Evolutionary conservation across 23 tunicate species (phyloP).

Genomic region (Diplosoma virens): DNA sequence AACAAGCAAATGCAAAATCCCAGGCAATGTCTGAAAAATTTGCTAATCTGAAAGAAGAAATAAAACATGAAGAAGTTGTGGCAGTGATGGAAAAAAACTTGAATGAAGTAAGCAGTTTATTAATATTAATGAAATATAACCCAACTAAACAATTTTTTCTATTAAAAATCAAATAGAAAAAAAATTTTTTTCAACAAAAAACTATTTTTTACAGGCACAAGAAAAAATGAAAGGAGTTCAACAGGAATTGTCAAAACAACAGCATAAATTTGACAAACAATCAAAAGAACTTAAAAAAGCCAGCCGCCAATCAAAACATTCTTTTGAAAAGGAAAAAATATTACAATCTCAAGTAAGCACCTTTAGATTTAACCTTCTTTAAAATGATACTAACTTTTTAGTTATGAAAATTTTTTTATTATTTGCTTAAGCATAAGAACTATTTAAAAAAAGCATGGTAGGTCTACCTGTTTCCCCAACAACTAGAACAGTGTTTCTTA

Average conservation of each 20-base stretch:
- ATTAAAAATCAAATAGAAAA: too few species aligned
- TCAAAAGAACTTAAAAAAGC: slow-evolving; percentile 39
- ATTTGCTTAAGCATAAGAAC: too few species aligned
- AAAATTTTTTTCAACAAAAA: too few species aligned
- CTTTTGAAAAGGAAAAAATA: slow-evolving; percentile 43
- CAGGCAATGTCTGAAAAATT: slow-evolving; percentile 68
- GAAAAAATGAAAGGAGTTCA: slow-evolving; percentile 31
- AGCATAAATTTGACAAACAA: slow-evolving; percentile 60
- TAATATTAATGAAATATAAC: too few species aligned
- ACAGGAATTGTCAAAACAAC: slow-evolving; percentile 18
- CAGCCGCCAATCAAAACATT: slow-evolving; percentile 47
- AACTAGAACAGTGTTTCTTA: too few species aligned
- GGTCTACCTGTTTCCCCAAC: too few species aligned
- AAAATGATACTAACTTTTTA: too few species aligned
- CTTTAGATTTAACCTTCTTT: not conserved
- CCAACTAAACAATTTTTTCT: too few species aligned
- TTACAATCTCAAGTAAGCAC: slow-evolving; percentile 30
- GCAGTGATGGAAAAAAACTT: slow-evolving; percentile 57
- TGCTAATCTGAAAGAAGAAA: slow-evolving; percentile 66
- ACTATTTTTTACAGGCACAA: not conserved
- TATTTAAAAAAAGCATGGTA: too few species aligned
- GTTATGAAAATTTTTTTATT: too few species aligned
- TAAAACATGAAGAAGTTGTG: slow-evolving; percentile 63
- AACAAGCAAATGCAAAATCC: slow-evolving; percentile 46
- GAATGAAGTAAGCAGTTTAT: slow-evolving; percentile 20